Evolutionary conservation across 2,888 invertebrate genomes (phyloP), one percentile per base, ranked within the genome.

Genomic region (Cheilosia impressa): DNA sequence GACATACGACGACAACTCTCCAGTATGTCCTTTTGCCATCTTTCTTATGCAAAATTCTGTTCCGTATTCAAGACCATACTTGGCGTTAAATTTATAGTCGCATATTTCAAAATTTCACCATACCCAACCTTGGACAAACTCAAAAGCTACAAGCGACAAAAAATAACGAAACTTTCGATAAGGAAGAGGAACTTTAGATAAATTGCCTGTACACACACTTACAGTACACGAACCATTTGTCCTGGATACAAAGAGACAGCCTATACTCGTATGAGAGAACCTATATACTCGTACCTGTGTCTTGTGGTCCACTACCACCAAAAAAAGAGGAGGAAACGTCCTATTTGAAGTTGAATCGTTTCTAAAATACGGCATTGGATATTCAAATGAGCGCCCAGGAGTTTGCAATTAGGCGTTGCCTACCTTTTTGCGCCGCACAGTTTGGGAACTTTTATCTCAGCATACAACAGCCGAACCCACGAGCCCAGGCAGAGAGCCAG

Each of bases 51-150:
- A 79, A 83, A 79, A 63, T n/a, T 73, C 69, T 78, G 68, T 68
- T 83, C 83, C 62, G 13, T 78, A 73, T 83, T 83, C 78, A 78
- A 73, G 83, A 83, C 83, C 83, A 79, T 66, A 83, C 63, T 83
- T 84, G 79, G 52, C 75, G 73, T 75, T 75, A 68, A 79, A 84
- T 84, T 84, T 84, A 84, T 71, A 75, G 73, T 69, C 63, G 73
- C 83, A 84, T 79, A 84, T 79, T 84, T 79, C 79, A 79, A 41
- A 84, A 69, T 63, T 45, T 72, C 62, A 73, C 57, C 57, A 27
- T 19, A 53, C 55, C 31, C 24, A 27, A 6, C 13, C 22, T 15
- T 1, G 27, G 24, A 15, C 19, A 27, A 27, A 15, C 76, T 27
- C 75, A 52, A 47, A 24, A 63, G 27, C 34, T 1, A 19, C 31